Base-by-base conservation (phyloP, 1,140 invertebrate species). In the Drosophila auraria region DNA sequence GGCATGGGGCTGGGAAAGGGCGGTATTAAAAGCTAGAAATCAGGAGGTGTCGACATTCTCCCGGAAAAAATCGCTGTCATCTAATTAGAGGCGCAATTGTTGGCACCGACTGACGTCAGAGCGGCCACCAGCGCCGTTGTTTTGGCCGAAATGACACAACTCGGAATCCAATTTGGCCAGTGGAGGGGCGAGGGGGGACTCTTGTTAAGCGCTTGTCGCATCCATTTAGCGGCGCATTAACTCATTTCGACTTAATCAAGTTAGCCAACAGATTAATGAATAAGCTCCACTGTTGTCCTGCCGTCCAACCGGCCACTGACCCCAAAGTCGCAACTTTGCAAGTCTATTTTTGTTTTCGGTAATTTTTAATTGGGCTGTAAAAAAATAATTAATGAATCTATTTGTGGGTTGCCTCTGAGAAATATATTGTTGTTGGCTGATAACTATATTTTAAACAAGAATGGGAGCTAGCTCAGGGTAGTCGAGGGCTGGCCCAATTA, bases 71-170 rank as follows among this genome's bases (percentile, higher is more conserved):
- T 56, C 64, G 69, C 62, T 81, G 68, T 72, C 81, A 51, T 78
- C 68, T 89, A 87, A 87, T 87, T 89, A 89, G 82, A 81, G 80
- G 64, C 83, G 84, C 82, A 83, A 87, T 89, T 87, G 73, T 78
- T 75, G 64, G 33, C 72, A 62, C 14, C 54, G n/a, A 49, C 59
- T 87, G 84, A 89, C 83, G 83, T 87, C 84, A 87, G 65, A 63
- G 65, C 61, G 62, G 53, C 45, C 80, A 78, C 45, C 30, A 63
- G 5, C 33, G 49, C n/a, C 53, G 64, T 69, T 70, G 45, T 70
- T 61, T 56, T 36, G 27, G 36, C 54, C 68, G 12, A 73, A 73
- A 45, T 73, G 45, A 73, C 56, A 73, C 70, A 73, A 73, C 54
- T 73, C 25, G 45, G 68, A 53, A 53, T 45, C 42, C 47, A 58